These are phyloP conservation scores for Euura saliciscinereae DNA, from an alignment of 1,140 invertebrate genomes.

Conservation along the genomic window DNA sequence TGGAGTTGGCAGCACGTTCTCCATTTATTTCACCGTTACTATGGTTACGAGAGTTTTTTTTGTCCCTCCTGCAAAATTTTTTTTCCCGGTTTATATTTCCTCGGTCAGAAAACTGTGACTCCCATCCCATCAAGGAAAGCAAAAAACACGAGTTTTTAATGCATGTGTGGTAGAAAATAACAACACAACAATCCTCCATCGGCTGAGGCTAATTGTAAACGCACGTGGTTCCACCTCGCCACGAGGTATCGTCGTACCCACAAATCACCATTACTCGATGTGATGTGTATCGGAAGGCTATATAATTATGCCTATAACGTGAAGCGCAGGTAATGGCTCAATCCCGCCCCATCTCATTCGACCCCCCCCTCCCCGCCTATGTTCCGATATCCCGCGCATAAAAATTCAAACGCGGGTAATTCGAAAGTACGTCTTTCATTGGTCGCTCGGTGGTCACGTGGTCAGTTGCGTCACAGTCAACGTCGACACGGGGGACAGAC, in stretches of 20 bases:
- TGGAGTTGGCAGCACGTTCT: no score
- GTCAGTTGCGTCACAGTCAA: slow-evolving; percentile 35
- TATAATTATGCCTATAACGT: slow-evolving; percentile 61
- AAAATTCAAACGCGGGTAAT: slow-evolving; percentile 38
- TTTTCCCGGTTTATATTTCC: no score
- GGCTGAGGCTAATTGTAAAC: no score
- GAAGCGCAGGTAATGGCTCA: slow-evolving; percentile 60
- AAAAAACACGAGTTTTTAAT: no score
- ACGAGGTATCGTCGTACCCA: slow-evolving; percentile 38
- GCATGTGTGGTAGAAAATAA: no score
- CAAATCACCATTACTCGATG: slow-evolving; percentile 63
- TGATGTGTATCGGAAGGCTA: slow-evolving; percentile 58
- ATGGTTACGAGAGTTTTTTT: no score
- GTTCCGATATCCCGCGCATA: not conserved
- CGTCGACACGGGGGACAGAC: slow-evolving; percentile 18
- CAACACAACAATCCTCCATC: no score
- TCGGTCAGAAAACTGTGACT: no score
- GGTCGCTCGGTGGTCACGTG: slow-evolving; percentile 40
- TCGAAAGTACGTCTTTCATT: slow-evolving; percentile 28
- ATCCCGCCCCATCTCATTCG: slow-evolving; percentile 48
- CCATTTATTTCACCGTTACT: no score
- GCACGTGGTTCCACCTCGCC: slow-evolving; percentile 32
- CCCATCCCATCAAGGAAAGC: no score
- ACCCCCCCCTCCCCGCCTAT: slow-evolving; percentile 17
- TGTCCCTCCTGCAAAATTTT: no score